Conservation (phyloP, 2,888 invertebrate genomes). For the Cryptocheilus praepositus region DNA sequence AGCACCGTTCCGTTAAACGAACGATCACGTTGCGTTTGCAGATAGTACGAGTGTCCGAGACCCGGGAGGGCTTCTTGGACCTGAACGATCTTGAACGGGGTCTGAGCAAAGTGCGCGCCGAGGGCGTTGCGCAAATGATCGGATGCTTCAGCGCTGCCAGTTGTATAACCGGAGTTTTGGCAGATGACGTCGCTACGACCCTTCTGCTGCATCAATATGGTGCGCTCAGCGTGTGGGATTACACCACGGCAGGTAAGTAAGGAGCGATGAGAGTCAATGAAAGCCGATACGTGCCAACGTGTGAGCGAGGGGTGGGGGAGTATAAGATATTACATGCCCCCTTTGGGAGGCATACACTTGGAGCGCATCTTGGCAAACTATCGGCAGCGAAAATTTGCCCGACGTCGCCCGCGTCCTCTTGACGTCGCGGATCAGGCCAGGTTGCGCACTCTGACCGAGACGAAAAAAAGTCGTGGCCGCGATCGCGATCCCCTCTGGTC, state of each 20-base stretch:
- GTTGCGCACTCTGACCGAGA: too few species aligned
- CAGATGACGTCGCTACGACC: conserved; percentile 89
- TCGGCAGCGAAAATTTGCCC: background rate
- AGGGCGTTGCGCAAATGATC: conserved; percentile 81
- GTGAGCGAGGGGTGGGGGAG: background rate
- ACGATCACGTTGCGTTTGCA: conserved; percentile 66
- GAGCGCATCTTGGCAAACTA: background rate
- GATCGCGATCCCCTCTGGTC: too few species aligned
- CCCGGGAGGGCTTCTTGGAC: conserved; percentile 87
- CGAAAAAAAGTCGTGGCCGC: too few species aligned
- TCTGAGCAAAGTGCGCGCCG: conserved; percentile 80
- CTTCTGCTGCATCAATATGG: conserved; percentile 87
- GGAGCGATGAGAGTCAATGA: background rate
- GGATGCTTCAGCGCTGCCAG: conserved; percentile 92
- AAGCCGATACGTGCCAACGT: background rate
- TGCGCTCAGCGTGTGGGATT: conserved; percentile 93
- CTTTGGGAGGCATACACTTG: too few species aligned
- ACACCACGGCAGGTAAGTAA: conserved; percentile 83
- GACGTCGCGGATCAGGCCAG: too few species aligned
- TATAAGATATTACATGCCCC: background rate
- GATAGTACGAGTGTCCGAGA: conserved; percentile 88
- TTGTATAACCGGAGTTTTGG: conserved; percentile 91
- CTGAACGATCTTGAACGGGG: conserved; percentile 84
- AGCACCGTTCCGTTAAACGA: too few species aligned
- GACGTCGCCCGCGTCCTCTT: background rate